A percentile compares a stretch with the other conserved stretches of the same genome.
These are phyloP conservation scores for Papilio dardanus DNA, from an alignment of 1,140 invertebrate genomes.

Conservation along the genomic window DNA sequence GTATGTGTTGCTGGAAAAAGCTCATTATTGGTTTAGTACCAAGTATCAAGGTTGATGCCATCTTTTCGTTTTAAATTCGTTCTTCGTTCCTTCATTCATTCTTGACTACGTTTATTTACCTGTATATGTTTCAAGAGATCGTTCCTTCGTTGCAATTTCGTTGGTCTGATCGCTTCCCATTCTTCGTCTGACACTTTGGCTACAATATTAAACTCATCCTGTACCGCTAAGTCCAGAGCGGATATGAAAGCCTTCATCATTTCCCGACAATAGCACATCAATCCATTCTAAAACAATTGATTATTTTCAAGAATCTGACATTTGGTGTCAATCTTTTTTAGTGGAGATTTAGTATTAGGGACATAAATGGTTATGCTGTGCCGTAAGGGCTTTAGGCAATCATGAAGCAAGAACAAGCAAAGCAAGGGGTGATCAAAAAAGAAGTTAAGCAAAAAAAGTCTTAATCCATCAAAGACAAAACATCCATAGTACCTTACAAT, in stretches of 20 bases:
- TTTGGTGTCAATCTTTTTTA: too few species aligned
- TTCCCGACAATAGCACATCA: slow-evolving; percentile 86
- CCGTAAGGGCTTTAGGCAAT: too few species aligned
- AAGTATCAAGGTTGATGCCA: neutral
- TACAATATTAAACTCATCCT: slow-evolving; percentile 87
- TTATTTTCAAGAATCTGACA: too few species aligned
- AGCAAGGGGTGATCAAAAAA: too few species aligned
- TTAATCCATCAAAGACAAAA: too few species aligned
- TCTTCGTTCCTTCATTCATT: neutral
- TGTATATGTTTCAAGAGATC: slow-evolving; percentile 85
- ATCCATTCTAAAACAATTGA: slow-evolving; percentile 77
- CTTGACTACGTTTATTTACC: slow-evolving; percentile 48
- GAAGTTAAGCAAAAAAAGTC: too few species aligned
- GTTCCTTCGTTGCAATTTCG: slow-evolving; percentile 85
- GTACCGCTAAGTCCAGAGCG: slow-evolving; percentile 85
- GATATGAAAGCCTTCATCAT: slow-evolving; percentile 84
- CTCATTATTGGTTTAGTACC: neutral
- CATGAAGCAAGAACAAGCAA: too few species aligned
- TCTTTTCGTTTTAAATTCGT: neutral
- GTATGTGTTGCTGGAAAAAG: slow-evolving; percentile 76
- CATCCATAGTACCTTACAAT: slow-evolving; percentile 80
- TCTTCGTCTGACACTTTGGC: slow-evolving; percentile 90
- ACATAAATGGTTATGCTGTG: too few species aligned
- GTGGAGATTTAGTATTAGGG: too few species aligned
- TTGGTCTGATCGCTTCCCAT: slow-evolving; percentile 89